Conservation (phyloP, 2,888 invertebrate genomes). For the Apamea monoglypha region DNA sequence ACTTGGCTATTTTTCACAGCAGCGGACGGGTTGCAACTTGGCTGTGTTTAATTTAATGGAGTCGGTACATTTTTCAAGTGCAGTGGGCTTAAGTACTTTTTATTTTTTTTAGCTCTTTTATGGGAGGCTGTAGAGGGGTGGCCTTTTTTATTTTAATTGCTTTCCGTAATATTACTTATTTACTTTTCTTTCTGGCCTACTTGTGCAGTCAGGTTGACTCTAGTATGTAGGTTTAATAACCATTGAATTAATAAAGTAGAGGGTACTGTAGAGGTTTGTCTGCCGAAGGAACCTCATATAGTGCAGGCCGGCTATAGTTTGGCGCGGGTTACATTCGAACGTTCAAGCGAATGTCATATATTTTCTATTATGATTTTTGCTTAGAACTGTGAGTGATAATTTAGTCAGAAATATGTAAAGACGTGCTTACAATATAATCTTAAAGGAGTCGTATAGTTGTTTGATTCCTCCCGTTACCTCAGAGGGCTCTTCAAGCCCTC, state of each 20-base stretch:
- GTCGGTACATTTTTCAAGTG: slow-evolving; percentile 72
- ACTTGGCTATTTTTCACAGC: slow-evolving; percentile 75
- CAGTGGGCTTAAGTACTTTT: slow-evolving; percentile 55
- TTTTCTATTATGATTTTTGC: too few relatives aligned
- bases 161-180: slow-evolving; percentile 43
- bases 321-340: too few relatives aligned
- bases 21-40: slow-evolving; percentile 63
- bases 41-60: slow-evolving; percentile 69
- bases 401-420: too few relatives aligned
- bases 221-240: background rate
- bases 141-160: slow-evolving; percentile 58
- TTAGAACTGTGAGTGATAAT: too few relatives aligned
- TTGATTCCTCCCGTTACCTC: too few relatives aligned
- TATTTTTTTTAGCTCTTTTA: slow-evolving; percentile 45
- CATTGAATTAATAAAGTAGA: background rate
- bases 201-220: background rate
- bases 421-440: too few relatives aligned
- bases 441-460: too few relatives aligned
- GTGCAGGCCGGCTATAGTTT: too few relatives aligned
- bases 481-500: too few relatives aligned
- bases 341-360: too few relatives aligned
- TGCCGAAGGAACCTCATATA: too few relatives aligned
- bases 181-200: slow-evolving; percentile 13
- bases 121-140: slow-evolving; percentile 40
- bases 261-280: too few relatives aligned